These are phyloP conservation scores for Proisotoma minuta DNA, from an alignment of 2,888 invertebrate species.

Conservation along the genomic window DNA sequence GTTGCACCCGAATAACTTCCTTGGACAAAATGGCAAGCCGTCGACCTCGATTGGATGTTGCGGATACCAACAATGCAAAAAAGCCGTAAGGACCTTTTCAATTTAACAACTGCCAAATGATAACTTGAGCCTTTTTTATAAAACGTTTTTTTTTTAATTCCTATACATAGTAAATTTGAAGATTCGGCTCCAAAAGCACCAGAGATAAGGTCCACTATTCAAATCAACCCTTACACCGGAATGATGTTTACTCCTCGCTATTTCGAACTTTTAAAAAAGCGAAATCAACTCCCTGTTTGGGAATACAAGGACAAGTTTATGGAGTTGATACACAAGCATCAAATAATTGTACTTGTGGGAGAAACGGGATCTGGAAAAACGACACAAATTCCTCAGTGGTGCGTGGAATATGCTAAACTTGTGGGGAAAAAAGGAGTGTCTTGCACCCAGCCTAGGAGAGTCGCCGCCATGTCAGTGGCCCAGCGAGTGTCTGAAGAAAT, in stretches of 20 bases:
- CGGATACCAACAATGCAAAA: slow-evolving; percentile 34
- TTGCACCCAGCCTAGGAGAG: slow-evolving; percentile 93
- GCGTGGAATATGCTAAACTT: slow-evolving; percentile 67
- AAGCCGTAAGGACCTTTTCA: slow-evolving; percentile 39
- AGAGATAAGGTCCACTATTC: slow-evolving; percentile 47
- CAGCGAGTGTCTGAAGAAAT: slow-evolving; percentile 98
- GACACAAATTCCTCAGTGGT: slow-evolving; percentile 97
- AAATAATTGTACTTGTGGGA: slow-evolving; percentile 93
- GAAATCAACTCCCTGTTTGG: slow-evolving; percentile 91
- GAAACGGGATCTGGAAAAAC: slow-evolving; percentile 99
- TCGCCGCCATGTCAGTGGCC: slow-evolving; percentile 99
- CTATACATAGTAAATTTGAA: slow-evolving; percentile 7
- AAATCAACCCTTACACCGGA: slow-evolving; percentile 71
- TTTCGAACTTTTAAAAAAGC: slow-evolving; percentile 79
- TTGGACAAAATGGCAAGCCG: slow-evolving; percentile 35
- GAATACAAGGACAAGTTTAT: slow-evolving; percentile 96
- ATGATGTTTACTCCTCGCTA: slow-evolving; percentile 78
- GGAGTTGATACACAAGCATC: slow-evolving; percentile 84
- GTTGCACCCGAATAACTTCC: no score
- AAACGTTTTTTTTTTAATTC: no score
- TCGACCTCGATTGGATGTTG: slow-evolving; percentile 38
- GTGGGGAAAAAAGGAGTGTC: slow-evolving; percentile 75
- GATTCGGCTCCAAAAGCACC: neutral
- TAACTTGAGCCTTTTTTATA: no score
- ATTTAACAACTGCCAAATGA: neutral